Percentiles rank a stretch among this genome's conserved stretches.
phyloP scores from a whole-genome alignment of 2,113 vertebrate species.

The Colinus virginianus region DNA sequence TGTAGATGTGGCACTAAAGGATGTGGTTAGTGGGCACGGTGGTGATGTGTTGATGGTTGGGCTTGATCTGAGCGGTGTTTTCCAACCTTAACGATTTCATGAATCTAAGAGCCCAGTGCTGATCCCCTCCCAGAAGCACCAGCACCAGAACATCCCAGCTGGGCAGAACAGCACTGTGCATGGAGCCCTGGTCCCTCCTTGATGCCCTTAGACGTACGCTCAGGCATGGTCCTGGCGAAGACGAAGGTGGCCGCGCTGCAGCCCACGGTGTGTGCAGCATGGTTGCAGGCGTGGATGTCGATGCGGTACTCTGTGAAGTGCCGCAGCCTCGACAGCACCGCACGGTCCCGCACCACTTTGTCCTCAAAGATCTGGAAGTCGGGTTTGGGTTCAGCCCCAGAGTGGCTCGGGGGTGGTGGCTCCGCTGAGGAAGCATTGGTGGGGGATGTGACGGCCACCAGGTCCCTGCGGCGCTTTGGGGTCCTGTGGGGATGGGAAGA shows the following conservation, averaged over 20 bases:
- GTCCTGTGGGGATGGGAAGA: neutral
- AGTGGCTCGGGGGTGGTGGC: fast-evolving
- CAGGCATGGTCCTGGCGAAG: conserved; percentile 83
- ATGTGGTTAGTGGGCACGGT: neutral
- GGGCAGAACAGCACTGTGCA: neutral
- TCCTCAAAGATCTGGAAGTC: conserved; percentile 81
- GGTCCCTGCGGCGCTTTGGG: conserved; percentile 57
- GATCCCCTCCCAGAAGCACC: neutral
- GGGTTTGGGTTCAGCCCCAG: fast-evolving
- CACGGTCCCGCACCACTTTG: conserved; percentile 81
- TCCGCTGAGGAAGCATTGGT: neutral
- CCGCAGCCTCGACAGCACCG: conserved; percentile 73
- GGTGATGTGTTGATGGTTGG: too few species aligned
- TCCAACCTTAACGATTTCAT: neutral
- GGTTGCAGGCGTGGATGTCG: conserved; percentile 87
- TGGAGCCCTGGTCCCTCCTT: too few species aligned
- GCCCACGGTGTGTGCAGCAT: conserved; percentile 81
- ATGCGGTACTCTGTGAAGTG: conserved; percentile 87
- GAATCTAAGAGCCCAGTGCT: fast-evolving
- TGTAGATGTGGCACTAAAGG: neutral
- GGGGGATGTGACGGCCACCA: neutral
- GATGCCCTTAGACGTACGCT: conserved; percentile 53
- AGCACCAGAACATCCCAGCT: neutral
- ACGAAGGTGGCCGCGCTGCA: conserved; percentile 85
- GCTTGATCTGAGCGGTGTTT: neutral